Evolutionary conservation across 2,113 vertebrate genomes (phyloP), one percentile per base, ranked within the genome.

Genomic region (Pseudois nayaur): DNA sequence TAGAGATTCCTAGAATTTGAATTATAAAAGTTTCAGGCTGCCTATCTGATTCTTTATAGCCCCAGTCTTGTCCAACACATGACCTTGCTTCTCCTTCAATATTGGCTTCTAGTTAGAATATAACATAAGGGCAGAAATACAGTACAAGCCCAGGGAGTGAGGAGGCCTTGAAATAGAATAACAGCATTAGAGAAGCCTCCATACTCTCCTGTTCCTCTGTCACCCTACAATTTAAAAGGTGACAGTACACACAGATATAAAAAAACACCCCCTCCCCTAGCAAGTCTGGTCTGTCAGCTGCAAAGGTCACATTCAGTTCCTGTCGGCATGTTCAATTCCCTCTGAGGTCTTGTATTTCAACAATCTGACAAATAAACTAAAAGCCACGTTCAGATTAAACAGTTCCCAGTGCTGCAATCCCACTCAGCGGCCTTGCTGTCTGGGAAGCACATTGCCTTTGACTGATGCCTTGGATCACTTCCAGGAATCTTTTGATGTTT

Each of bases 331-430:
- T 76, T 92, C 57, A 55, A 2, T 91, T 96, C 78, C 78, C 76
- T 94, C 92, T 78, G 55, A 87, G 93, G 78, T 89, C 55, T 96
- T 84, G 15, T 45, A 36, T 79, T 97, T 88, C 78, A 87, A 64
- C 76, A 92, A 94, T 54, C 60, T 97, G 79, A 97, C 91, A 98
- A 97, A 97, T 90, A 98, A 97, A 98, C 84, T 55, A 83, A 98
- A 97, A 97, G 82, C 25, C 74, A 25, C 29, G 31, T 45, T 91
- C 76, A 50, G 88, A 96, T 96, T 86, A 95, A 97, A 95, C 57
- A 91, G 82, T 71, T 94, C 88, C 87, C 90, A 83, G 45, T 0
- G 19, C 78, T 76, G 7, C 16, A 21, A 19, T 96, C 76, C 55
- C 83, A 87, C 40, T 84, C 55, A 23, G 87, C 57, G 33, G 94